These are phyloP conservation scores for Gandaritis pyraliata DNA, from an alignment of 2,888 invertebrate genomes.

Conservation along the genomic window DNA sequence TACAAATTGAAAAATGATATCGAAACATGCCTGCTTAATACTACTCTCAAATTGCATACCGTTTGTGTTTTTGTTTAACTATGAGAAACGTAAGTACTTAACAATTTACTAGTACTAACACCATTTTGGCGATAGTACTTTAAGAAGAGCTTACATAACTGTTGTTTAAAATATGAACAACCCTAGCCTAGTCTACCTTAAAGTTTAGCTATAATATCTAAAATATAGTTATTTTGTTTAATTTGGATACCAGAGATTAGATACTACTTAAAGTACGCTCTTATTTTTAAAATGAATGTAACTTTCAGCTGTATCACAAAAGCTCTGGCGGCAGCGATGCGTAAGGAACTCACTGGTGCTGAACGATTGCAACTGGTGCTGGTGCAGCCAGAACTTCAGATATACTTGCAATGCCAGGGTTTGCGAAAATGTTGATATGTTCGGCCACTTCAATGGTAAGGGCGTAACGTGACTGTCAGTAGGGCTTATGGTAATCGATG, in stretches of 20 bases:
- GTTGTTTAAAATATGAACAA: too few species aligned
- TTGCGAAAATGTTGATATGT: constrained; percentile 66
- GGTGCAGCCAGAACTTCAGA: constrained; percentile 46
- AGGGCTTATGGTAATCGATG: too few species aligned
- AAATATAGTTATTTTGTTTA: too few species aligned
- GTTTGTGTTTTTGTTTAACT: constrained; percentile 37
- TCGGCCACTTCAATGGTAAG: constrained; percentile 75
- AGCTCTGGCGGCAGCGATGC: constrained; percentile 57
- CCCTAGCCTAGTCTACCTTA: too few species aligned
- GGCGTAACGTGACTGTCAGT: background rate
- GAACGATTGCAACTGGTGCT: constrained; percentile 77
- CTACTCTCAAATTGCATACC: constrained; percentile 36
- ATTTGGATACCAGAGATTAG: too few species aligned
- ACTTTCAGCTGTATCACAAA: constrained; percentile 52
- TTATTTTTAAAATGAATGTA: background rate
- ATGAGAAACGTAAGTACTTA: constrained; percentile 56
- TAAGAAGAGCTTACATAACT: too few species aligned
- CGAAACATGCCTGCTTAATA: constrained; percentile 21
- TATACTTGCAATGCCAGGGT: constrained; percentile 60
- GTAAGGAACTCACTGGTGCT: constrained; percentile 47
- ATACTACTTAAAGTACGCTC: too few species aligned
- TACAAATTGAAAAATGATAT: constrained; percentile 26
- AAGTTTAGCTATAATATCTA: too few species aligned
- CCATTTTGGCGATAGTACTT: too few species aligned
- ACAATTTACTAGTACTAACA: too few species aligned